Evolutionary conservation across 2,888 invertebrate species (phyloP), one percentile per base, ranked within the genome.

Genomic region (Bombylius discolor): DNA sequence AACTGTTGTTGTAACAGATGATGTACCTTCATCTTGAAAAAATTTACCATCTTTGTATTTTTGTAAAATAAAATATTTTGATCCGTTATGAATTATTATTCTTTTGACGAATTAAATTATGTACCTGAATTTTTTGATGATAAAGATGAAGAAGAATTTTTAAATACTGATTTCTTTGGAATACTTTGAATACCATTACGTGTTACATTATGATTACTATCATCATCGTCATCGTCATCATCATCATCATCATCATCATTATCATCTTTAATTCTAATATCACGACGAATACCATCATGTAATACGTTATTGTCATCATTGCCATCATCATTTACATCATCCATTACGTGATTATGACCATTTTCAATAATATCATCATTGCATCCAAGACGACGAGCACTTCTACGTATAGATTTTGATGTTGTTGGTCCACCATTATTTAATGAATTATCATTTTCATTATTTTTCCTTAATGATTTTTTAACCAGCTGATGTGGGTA

Each of bases 301-400:
- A 23, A 23, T 23, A 61, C 61, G 51, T 60, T 60, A 54, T 56
- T 58, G 49, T 61, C 62, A 49, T 52, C 58, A 32, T 58, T 61
- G 46, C 57, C 61, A 55, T 62, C 56, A 11, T 52, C 23, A 14
- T 52, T 23, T 23, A 23, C 23, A 23, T 23, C 23, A 23, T 23
- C 23, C 23, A 23, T 23, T 23, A 23, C 23, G 23, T 23, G 52
- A 34, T 59, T 59, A 11, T 32, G 23, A 52, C 58, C 56, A 56
- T 62, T 60, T 46, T 57, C 57, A 45, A 53, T 49, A 55, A 61
- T 62, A 61, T 62, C 62, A 61, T 60, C 62, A 56, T 61, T 64
- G 56, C 65, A 65, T 61, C 67, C 67, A 67, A 67, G 67, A 65
- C 67, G 55, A 63, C 50, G 56, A 60, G 61, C 58, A 59, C 59